These are phyloP conservation scores for Stegodyphus mimosarum DNA, from an alignment of 1,140 invertebrate species.

Conservation along the genomic window DNA sequence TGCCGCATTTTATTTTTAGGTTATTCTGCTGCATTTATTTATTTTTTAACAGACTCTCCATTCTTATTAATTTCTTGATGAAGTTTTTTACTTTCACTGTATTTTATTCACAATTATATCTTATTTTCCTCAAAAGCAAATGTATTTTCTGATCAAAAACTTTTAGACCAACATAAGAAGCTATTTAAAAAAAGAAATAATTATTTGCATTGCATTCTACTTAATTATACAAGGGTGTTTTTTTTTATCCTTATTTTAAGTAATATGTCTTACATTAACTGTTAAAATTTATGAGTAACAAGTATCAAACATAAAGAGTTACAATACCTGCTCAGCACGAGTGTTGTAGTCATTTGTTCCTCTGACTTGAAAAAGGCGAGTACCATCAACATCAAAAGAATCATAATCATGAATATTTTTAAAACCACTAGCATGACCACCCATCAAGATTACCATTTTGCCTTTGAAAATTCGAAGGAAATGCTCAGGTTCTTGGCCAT, in stretches of 20 bases:
- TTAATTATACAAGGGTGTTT: neutral
- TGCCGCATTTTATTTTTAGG: no score
- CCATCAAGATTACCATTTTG: constrained; percentile 74
- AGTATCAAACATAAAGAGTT: neutral
- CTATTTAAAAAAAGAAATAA: no score
- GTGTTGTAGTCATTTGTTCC: constrained; percentile 60
- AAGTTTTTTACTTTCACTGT: no score
- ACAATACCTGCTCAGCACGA: constrained; percentile 58
- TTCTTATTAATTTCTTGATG: no score
- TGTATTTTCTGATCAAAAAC: no score
- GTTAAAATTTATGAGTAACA: neutral
- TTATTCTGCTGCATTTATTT: no score
- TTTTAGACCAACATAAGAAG: no score
- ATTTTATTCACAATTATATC: no score
- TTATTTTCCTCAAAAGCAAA: no score
- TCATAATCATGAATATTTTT: constrained; percentile 72
- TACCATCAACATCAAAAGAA: constrained; percentile 74
- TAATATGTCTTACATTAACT: neutral
- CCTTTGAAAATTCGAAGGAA: constrained; percentile 85
- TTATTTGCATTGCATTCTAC: no score
- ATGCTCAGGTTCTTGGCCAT: constrained; percentile 79
- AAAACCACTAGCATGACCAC: constrained; percentile 75
- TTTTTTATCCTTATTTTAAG: neutral
- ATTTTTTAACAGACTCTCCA: no score
- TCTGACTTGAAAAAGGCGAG: constrained; percentile 75